phyloP scores from a whole-genome alignment of 2,888 invertebrate genomes.

The Nephrocerus scutellatus region DNA sequence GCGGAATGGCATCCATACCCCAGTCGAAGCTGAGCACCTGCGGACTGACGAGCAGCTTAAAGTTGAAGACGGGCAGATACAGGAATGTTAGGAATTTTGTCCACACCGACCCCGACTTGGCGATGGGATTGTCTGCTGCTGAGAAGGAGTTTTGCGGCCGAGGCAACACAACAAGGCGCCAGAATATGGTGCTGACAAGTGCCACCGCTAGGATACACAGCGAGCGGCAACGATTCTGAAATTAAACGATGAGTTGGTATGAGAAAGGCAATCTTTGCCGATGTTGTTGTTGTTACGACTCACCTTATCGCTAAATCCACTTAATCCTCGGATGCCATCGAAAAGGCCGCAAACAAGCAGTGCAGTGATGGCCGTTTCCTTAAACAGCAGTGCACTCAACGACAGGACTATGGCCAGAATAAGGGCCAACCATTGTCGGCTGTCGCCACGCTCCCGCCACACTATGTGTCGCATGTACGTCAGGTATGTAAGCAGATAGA shows the following conservation, averaged over 20 bases:
- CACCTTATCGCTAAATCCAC: conserved; percentile 51
- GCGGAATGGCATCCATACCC: conserved; percentile 96
- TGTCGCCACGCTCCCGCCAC: conserved; percentile 52
- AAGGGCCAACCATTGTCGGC: conserved; percentile 55
- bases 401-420: conserved; percentile 59
- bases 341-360: conserved; percentile 83
- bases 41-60: conserved; percentile 79
- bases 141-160: conserved; percentile 67
- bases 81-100: conserved; percentile 84
- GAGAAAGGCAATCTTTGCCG: neutral
- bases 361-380: conserved; percentile 92
- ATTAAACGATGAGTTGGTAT: conserved; percentile 43
- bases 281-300: conserved; percentile 6
- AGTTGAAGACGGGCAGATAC: conserved; percentile 87
- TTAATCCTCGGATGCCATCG: conserved; percentile 62
- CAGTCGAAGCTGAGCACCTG: conserved; percentile 91
- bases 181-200: conserved; percentile 61
- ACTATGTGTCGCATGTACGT: conserved; percentile 74
- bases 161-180: conserved; percentile 72
- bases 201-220: conserved; percentile 61
- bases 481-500: conserved; percentile 81
- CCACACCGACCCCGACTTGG: conserved; percentile 72
- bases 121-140: conserved; percentile 91
- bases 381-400: conserved; percentile 80
- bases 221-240: conserved; percentile 66